Percentiles rank a stretch among this genome's conserved stretches.
phyloP scores from a whole-genome alignment of 2,113 vertebrate genomes.

The Ia io region DNA sequence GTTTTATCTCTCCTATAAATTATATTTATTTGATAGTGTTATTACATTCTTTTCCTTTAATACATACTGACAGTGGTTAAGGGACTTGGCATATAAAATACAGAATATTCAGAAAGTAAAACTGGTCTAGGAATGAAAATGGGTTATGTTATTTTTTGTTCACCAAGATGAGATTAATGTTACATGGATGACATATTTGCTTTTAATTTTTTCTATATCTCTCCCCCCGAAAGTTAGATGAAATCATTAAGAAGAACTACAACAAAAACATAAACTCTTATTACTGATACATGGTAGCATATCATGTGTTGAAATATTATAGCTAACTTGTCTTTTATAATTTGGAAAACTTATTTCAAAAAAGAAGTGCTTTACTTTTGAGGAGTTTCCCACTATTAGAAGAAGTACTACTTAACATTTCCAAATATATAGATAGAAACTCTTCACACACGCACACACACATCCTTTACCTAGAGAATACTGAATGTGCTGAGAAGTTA shows the following conservation, averaged over 20 bases:
- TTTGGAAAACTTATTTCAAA: not conserved
- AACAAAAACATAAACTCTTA: not conserved
- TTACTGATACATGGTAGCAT: not conserved
- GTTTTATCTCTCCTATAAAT: slow-evolving; percentile 10
- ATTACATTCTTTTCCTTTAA: slow-evolving; percentile 14
- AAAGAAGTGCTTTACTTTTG: not conserved
- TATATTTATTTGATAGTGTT: slow-evolving; percentile 28
- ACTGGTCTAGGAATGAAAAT: not conserved
- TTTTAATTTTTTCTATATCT: not conserved
- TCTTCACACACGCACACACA: not conserved
- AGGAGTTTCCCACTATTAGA: not conserved
- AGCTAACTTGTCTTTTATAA: not conserved
- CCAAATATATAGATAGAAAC: not conserved
- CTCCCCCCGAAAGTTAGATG: not conserved
- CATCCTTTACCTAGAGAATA: not conserved
- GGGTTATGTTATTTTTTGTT: not conserved
- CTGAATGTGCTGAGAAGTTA: not conserved
- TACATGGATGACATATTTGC: not conserved
- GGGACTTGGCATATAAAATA: slow-evolving; percentile 20
- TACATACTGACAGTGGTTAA: not conserved
- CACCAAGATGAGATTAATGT: not conserved
- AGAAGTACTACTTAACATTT: not conserved
- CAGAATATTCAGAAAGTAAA: not conserved
- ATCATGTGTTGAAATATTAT: not conserved
- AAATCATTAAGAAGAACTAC: not conserved